Evolutionary conservation across 2,888 invertebrate genomes (phyloP), one percentile per base, ranked within the genome.

Genomic region (Epirrita christyi): DNA sequence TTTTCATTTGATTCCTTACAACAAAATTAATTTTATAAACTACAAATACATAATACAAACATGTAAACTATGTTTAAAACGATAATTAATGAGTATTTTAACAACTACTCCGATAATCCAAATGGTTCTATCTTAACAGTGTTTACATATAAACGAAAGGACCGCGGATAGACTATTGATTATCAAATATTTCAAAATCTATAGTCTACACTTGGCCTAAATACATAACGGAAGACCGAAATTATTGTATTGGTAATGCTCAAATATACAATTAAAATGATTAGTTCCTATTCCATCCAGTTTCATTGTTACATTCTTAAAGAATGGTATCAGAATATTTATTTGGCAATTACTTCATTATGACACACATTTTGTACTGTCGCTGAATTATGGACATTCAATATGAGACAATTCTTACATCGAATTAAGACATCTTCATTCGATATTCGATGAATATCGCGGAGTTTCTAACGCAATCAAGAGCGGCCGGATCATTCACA

Each of bases 201-300:
- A 36, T 11, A 1, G n/a, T n/a, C n/a, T 11, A 36, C 36, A 70
- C 71, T 21, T 21, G n/a, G 21, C 21, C 32, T 32, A 32, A 40
- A 34, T 21, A 10, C 42, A 40, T 43, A 69, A 70, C 71, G 78
- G 78, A 80, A 78, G 76, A 76, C 73, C 61, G 67, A 58, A 74
- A 72, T 72, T 53, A 71, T 70, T 64, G 67, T 70, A 70, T 67
- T 63, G 56, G 9, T 75, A 75, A 75, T 75, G 73, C 69, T 66
- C 61, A 55, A 60, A 3, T 21, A 21, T 41, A 9, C 9, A 32
- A 32, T 32, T 32, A 6, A 7, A 9, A 5, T 5, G 6, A 2
- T 32, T 9, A n/a, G 9, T 7, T 7, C 32, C 0, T 21, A 21
- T 3, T 21, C 21, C 4, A 21, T 21, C 4, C n/a, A 36, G 44